Conservation (phyloP, 2,113 vertebrate species). For the Deroptyus accipitrinus region DNA sequence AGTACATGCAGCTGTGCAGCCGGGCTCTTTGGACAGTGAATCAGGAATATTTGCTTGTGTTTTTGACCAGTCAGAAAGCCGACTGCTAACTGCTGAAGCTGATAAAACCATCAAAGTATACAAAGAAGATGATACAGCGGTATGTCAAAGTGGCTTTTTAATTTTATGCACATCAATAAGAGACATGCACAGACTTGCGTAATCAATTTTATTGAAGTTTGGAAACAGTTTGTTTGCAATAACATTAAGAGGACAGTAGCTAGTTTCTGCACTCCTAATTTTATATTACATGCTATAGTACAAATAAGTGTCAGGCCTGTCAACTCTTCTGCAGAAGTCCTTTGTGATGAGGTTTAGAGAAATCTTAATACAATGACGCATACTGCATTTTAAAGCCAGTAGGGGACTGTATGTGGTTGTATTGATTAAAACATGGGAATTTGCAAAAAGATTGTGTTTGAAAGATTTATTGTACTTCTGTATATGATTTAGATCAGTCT, state of each 20-base stretch:
- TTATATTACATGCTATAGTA: background rate
- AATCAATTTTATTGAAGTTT: background rate
- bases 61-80: conserved; percentile 93
- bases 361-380: background rate
- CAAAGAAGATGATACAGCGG: conserved; percentile 93
- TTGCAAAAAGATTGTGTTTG: background rate
- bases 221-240: background rate
- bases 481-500: background rate
- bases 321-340: background rate
- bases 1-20: conserved; percentile 96
- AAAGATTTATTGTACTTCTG: background rate
- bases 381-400: background rate
- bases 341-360: background rate
- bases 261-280: background rate
- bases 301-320: background rate
- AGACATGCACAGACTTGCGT: fast-evolving
- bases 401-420: background rate
- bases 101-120: conserved; percentile 99
- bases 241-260: background rate
- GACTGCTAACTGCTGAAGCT: conserved; percentile 93
- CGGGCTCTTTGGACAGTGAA: conserved; percentile 96
- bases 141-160: conserved; percentile 62
- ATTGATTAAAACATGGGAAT: background rate
- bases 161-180: background rate
- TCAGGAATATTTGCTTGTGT: conserved; percentile 96